Conservation (phyloP, 1,140 invertebrate genomes). For the Drosophila navojoa region DNA sequence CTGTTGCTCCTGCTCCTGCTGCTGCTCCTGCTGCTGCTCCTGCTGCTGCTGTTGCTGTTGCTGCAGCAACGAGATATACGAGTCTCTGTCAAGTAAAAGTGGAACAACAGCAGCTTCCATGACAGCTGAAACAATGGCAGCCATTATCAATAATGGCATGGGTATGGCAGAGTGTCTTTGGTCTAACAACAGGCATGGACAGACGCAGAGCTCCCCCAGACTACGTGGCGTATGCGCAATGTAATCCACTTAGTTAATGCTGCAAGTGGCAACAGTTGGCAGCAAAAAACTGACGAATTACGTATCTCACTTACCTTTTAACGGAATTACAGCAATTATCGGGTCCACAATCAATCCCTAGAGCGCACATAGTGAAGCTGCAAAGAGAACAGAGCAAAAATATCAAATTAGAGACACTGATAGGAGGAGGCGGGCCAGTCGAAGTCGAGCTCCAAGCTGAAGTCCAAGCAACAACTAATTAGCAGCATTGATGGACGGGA, state of each 20-base stretch:
- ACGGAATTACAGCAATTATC: constrained; percentile 54
- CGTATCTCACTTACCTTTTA: constrained; percentile 61
- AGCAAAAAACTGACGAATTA: constrained; percentile 24
- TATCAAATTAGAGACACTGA: constrained; percentile 29
- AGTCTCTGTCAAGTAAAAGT: constrained; percentile 36
- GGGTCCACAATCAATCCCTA: constrained; percentile 11
- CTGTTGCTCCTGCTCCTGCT: background rate
- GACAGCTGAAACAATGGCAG: constrained; percentile 47
- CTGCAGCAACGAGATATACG: constrained; percentile 4
- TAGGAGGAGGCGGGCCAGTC: constrained; percentile 15
- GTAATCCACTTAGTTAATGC: constrained; percentile 48
- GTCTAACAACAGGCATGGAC: constrained; percentile 18
- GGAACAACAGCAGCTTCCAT: constrained; percentile 33
- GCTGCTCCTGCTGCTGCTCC: background rate
- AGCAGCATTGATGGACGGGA: constrained; percentile 36
- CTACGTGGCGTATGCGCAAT: constrained; percentile 41
- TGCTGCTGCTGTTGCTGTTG: background rate
- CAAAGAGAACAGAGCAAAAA: constrained; percentile 1
- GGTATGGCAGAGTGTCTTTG: background rate
- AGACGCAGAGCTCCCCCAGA: background rate
- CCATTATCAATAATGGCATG: constrained; percentile 42
- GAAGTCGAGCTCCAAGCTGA: background rate
- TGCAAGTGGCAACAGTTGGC: constrained; percentile 29
- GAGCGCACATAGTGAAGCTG: constrained; percentile 28
- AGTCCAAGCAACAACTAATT: constrained; percentile 42